Base-by-base conservation (phyloP, 2,888 invertebrate species). In the Agelastica alni region DNA sequence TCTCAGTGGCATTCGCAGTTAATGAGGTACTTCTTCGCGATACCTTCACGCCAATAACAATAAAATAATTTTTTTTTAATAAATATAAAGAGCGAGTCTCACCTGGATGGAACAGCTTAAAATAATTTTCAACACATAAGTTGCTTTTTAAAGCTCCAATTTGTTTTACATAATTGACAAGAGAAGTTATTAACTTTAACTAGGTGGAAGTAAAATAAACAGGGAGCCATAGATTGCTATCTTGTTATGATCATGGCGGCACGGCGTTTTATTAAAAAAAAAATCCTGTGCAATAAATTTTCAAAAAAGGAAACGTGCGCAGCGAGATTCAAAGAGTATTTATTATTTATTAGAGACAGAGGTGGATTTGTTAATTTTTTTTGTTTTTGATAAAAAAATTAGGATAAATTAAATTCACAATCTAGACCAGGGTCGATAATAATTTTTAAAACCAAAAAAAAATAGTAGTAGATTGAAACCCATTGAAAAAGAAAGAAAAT, bases 101-200 rank as follows among this genome's bases (percentile, higher is more conserved):
- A 18, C 22, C 39, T 41, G 26, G 26, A 9, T 18, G 32, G 22
- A 20, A 34, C 26, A 49, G 31, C 42, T 49, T 32, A 32, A 42
- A 49, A 49, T 42, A 31, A 31, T 49, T 49, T 49, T 31, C 34
- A 49, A 37, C 49, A 16, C 49, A 42, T 42, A 42, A 49, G 32
- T 20, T 32, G 45, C 31, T 37, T 47, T 47, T 37, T 47, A 47
- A 47, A 39, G 28, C 39, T 39, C 39, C 61, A 60, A 64, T 61
- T 64, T 64, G 62, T 62, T 64, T 62, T 55, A 53, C 55, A 55
- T 64, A 64, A 64, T 64, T 64, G 64, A 59, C 64, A 64, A 60
- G 61, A 51, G 59, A 41, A 60, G 59, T 62, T 62, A 64, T 64
- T 64, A 64, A 64, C 56, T 60, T 63, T 57, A 47, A 56, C 41